Base-by-base conservation (phyloP, 2,113 vertebrate species). In the Noturus placidus region DNA sequence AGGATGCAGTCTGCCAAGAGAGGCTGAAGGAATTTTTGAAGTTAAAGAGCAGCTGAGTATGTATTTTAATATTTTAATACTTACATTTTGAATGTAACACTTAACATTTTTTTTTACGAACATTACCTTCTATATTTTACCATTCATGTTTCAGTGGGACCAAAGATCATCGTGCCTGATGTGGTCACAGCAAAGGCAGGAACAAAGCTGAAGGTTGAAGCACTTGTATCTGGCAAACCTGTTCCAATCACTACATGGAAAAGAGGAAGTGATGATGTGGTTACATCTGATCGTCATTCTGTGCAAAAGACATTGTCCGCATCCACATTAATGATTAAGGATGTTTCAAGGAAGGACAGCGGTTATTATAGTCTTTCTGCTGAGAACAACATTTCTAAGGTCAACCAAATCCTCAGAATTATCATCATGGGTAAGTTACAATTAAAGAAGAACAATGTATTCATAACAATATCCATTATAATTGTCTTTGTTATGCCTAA, bases 41-140 rank as follows among this genome's bases (percentile, higher is more conserved):
- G 95, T 99, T 91, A 99, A 99, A 91, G 98, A 99, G 89, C 97
- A 99, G 89, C 96, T 99, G n/a, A 95, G 98, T 99, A 95, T 96
- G 98, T 95, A 85, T 30, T 20, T 13, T 83, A 79, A 19, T 33
- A 59, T 52, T 61, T 11, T 27, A 8, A 33, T 85, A 50, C 15
- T 33, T 67, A 25, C 17, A 57, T 86, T 57, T 74, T 6, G 1
- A 15, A 27, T 67, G 10, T 84, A 38, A 42, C 10, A 33, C 30
- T n/a, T 82, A 46, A 35, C 42, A 0, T 46, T 46, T 6, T 7
- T 30, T 88, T 74, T 87, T 19, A 63, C 33, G 30, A 10, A 77
- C 4, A 69, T 38, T 52, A 11, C 2, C 57, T 81, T 22, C 2
- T 46, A 76, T 82, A 15, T 56, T 83, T 67, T 86, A 10, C 33